Evolutionary conservation across 2,113 vertebrate genomes (phyloP).

Genomic region (Helogale parvula): DNA sequence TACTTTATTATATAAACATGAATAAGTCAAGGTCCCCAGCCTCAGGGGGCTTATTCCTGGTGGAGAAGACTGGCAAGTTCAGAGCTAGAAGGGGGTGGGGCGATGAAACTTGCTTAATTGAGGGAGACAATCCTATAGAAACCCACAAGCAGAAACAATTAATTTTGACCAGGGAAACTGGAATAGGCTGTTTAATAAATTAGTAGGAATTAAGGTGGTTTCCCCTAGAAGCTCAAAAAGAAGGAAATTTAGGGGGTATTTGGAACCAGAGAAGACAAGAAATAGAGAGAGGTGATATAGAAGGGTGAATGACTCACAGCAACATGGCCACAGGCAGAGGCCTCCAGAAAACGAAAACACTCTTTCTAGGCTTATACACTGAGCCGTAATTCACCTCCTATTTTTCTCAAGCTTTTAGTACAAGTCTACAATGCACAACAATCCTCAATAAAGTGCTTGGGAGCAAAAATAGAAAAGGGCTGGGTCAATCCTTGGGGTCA

Average conservation of each 20-base stretch:
- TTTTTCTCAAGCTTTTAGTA: neutral
- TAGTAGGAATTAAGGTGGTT: neutral
- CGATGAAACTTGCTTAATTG: neutral
- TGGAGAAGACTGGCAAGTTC: neutral
- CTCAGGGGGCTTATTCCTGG: neutral
- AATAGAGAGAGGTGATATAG: neutral
- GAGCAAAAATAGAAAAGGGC: neutral
- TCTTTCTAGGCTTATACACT: neutral
- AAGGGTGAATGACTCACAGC: neutral
- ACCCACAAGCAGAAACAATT: neutral
- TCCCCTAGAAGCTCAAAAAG: neutral
- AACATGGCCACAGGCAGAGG: neutral
- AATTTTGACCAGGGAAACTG: slow-evolving; percentile 43
- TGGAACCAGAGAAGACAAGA: neutral
- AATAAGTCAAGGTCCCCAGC: neutral
- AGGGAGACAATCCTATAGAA: neutral
- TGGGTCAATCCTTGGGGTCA: neutral
- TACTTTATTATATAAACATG: slow-evolving; percentile 30
- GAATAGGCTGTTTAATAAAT: slow-evolving; percentile 26
- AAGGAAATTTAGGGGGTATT: neutral
- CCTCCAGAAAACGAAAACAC: neutral
- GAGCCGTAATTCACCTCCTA: neutral
- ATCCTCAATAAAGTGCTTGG: neutral
- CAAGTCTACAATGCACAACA: neutral
- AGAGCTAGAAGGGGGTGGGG: neutral